Evolutionary conservation across 2,888 invertebrate species (phyloP).

Genomic region (Tribolium freemani): DNA sequence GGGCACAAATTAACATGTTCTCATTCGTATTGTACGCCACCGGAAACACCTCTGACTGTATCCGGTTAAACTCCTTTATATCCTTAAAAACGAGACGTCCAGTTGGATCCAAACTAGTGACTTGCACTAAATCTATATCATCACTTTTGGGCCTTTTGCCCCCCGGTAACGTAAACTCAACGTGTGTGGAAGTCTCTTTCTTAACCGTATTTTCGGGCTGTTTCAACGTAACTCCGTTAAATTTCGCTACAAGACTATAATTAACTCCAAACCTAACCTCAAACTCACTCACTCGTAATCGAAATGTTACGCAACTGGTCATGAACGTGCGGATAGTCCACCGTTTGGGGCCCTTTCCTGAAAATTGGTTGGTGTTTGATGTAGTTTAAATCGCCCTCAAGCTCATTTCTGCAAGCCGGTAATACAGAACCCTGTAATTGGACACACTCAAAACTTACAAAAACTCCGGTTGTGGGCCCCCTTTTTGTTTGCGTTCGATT

Average conservation of each 20-base stretch:
- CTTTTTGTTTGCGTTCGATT: constrained; percentile 83
- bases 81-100: constrained; percentile 92
- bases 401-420: constrained; percentile 50
- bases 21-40: constrained; percentile 97
- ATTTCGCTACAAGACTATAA: constrained; percentile 51
- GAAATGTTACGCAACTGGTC: constrained; percentile 78
- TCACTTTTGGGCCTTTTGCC: constrained; percentile 72
- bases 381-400: constrained; percentile 56
- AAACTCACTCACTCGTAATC: constrained; percentile 54
- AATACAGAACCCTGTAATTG: constrained; percentile 7
- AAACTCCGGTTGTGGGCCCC: constrained; percentile 62
- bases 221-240: constrained; percentile 56
- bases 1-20: constrained; percentile 97
- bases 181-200: constrained; percentile 81
- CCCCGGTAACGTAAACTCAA: constrained; percentile 89
- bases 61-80: constrained; percentile 88
- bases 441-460: constrained; percentile 39
- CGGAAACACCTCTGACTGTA: constrained; percentile 96
- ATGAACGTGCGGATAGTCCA: constrained; percentile 88
- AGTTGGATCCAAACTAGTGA: constrained; percentile 74
- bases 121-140: constrained; percentile 70
- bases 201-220: constrained; percentile 83
- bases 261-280: neutral
- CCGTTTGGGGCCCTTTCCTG: constrained; percentile 61
- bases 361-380: constrained; percentile 57